Evolutionary conservation across 2,797 vertebrate species (phyloP).

Genomic region (Labeo calbasu): DNA sequence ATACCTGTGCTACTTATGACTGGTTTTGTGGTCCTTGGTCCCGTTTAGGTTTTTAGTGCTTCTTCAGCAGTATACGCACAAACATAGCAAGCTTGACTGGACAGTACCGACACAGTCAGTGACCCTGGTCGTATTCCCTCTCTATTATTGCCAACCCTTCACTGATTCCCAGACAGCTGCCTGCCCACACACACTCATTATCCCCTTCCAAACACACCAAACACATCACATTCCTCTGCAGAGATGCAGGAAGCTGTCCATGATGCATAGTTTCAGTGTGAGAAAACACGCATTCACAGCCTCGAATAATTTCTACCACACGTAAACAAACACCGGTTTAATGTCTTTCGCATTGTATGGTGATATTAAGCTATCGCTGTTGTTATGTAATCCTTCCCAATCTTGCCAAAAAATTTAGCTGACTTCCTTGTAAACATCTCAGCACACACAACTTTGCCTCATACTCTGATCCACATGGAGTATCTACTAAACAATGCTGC

Average conservation of each 20-base stretch:
- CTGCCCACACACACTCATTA: conserved; percentile 53
- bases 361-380: conserved; percentile 2
- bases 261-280: conserved; percentile 18
- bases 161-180: conserved; percentile 44
- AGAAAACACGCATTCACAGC: not conserved
- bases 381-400: conserved; percentile 34
- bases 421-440: conserved; percentile 78
- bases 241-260: conserved; percentile 26
- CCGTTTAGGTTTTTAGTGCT: not conserved
- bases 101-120: not conserved
- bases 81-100: not conserved
- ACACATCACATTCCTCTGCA: conserved; percentile 18
- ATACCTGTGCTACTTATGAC: too few relatives aligned
- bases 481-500: conserved; percentile 47
- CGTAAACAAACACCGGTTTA: not conserved
- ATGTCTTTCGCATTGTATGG: conserved; percentile 8
- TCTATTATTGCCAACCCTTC: conserved; percentile 26
- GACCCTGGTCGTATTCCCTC: conserved; percentile 13
- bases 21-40: too few relatives aligned
- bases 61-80: not conserved
- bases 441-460: conserved; percentile 16
- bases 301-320: not conserved
- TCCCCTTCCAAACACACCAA: conserved; percentile 25
- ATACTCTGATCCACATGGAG: conserved; percentile 21
- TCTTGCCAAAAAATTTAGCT: conserved; percentile 73